Conservation (phyloP, 2,797 vertebrate genomes). For the Rhinophrynus dorsalis region DNA sequence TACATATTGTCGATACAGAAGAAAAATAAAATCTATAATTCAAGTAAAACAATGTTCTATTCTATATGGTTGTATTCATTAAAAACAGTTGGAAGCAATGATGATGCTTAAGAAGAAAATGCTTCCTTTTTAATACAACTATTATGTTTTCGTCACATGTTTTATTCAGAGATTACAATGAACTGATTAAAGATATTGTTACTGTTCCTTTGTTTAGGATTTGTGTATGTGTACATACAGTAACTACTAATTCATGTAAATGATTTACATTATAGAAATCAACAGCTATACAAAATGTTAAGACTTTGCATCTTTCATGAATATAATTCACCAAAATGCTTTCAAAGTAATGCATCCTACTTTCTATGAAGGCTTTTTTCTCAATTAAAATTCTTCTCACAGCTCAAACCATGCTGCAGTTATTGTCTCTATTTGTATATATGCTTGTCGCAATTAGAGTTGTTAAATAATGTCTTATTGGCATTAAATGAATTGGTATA, state of each 20-base stretch:
- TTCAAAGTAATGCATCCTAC: not conserved
- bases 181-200: no score
- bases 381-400: not conserved
- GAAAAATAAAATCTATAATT: no score
- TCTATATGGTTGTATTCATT: no score
- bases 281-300: no score
- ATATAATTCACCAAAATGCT: not conserved
- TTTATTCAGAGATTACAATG: no score
- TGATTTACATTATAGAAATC: not conserved
- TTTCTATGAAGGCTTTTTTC: not conserved
- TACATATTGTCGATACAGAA: no score
- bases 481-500: not conserved
- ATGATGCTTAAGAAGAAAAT: no score
- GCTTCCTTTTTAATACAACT: no score
- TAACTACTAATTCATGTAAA: not conserved
- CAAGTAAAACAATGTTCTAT: no score
- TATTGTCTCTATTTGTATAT: not conserved
- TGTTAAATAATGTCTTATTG: slow-evolving; percentile 58
- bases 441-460: not conserved
- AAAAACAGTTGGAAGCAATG: no score
- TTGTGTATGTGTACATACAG: not conserved
- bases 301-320: not conserved
- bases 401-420: not conserved
- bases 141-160: no score
- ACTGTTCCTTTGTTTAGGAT: not conserved